A percentile compares a stretch with the other conserved stretches of the same genome.
phyloP scores from a whole-genome alignment of 2,797 vertebrate genomes.

The Bucorvus abyssinicus region DNA sequence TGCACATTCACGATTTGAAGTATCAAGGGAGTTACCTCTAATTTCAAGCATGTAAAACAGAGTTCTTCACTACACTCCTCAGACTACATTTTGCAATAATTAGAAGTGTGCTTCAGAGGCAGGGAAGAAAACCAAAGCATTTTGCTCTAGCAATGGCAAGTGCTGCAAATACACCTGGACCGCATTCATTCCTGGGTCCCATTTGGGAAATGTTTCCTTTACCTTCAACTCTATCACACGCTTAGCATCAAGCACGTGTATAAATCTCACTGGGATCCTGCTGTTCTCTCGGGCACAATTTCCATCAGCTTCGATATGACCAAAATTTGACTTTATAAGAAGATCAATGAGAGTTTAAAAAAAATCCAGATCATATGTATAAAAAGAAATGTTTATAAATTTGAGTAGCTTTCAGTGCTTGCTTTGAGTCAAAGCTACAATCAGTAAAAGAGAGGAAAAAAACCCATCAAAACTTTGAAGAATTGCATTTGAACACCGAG shows the following conservation, averaged over 20 bases:
- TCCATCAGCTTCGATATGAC: background rate
- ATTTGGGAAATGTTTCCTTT: background rate
- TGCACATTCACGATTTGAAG: background rate
- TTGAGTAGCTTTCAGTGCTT: background rate
- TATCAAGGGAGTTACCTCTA: constrained; percentile 6
- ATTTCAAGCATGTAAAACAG: constrained; percentile 32
- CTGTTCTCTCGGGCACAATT: background rate
- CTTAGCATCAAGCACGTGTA: background rate
- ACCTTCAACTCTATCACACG: background rate
- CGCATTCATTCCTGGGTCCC: background rate
- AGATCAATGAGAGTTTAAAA: background rate
- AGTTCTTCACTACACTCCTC: constrained; percentile 21
- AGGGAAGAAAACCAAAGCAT: constrained; percentile 3
- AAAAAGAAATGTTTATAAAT: background rate
- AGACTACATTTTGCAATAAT: constrained; percentile 28
- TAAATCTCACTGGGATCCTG: background rate
- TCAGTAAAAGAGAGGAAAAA: background rate
- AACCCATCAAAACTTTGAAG: background rate
- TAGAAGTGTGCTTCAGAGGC: background rate
- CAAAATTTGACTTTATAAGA: background rate
- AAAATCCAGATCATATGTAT: background rate
- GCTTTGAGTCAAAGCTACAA: background rate
- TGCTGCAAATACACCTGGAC: background rate
- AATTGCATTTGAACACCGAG: background rate
- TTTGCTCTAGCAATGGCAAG: background rate